Conservation (phyloP, 2,888 invertebrate genomes). For the Dasysyrphus tricinctus region DNA sequence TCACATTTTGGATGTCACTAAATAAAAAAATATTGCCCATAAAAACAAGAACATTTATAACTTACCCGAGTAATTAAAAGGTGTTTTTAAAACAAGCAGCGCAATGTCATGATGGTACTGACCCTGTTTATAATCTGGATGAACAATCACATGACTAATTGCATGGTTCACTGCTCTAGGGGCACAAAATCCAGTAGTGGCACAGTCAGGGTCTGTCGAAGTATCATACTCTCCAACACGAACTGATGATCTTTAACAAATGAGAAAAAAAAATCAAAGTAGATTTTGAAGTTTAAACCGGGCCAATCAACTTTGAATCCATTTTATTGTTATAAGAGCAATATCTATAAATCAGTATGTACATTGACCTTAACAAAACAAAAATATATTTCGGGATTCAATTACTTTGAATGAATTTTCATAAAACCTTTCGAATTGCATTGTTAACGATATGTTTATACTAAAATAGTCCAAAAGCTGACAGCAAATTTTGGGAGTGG, state of each 20-base stretch:
- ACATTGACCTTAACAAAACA: neutral
- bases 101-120: conserved; percentile 90
- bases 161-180: conserved; percentile 88
- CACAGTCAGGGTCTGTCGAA: conserved; percentile 90
- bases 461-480: too few relatives aligned
- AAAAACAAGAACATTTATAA: neutral
- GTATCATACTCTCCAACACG: conserved; percentile 90
- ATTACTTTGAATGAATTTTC: too few relatives aligned
- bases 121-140: conserved; percentile 89
- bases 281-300: neutral
- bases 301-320: neutral
- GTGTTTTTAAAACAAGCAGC: conserved; percentile 88
- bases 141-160: conserved; percentile 90
- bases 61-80: conserved; percentile 87
- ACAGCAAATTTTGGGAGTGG: too few relatives aligned
- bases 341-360: neutral
- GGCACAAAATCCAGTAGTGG: conserved; percentile 88
- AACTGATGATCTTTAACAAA: conserved; percentile 86
- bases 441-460: too few relatives aligned
- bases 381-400: neutral
- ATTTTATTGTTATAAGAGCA: neutral
- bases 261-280: conserved; percentile 25
- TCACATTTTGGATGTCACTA: too few relatives aligned
- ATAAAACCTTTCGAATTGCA: too few relatives aligned
- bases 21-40: neutral